A percentile compares a stretch with the other conserved stretches of the same genome.
Evolutionary conservation across 2,113 vertebrate genomes (phyloP).

Genomic region (Megaptera novaeangliae): DNA sequence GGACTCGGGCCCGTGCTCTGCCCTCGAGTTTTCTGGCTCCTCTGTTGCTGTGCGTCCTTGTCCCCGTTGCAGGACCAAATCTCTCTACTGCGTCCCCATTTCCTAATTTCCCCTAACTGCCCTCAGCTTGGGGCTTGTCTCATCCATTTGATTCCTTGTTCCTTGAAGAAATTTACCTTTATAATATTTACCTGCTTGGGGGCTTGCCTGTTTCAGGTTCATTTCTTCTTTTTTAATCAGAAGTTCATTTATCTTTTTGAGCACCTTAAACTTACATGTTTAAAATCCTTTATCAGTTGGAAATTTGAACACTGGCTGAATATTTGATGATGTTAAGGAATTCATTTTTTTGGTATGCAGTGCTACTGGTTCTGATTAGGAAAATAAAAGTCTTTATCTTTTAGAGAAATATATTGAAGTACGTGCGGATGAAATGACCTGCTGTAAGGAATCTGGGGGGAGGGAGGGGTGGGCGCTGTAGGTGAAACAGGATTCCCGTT

Average conservation of each 20-base stretch:
- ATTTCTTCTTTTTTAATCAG: not conserved
- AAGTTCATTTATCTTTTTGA: not conserved
- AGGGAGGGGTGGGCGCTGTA: not conserved
- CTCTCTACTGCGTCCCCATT: not conserved
- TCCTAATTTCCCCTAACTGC: not conserved
- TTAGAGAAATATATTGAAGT: not conserved
- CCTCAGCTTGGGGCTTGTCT: not conserved
- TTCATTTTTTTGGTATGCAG: not conserved
- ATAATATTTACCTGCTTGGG: not conserved
- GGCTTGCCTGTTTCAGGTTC: not conserved
- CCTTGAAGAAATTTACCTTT: not conserved
- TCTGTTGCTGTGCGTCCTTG: not conserved
- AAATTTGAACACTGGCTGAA: not conserved
- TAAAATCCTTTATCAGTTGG: not conserved
- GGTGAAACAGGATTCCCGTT: not conserved
- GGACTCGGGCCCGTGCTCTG: not conserved
- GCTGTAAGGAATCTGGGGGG: not conserved
- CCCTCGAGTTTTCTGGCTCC: not conserved
- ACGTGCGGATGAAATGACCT: not conserved
- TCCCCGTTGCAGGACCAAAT: not conserved
- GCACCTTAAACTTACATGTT: not conserved
- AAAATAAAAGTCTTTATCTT: not conserved
- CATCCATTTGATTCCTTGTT: not conserved
- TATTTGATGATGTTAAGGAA: constrained; percentile 4
- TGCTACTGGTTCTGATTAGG: not conserved